Conservation (phyloP, 1,140 invertebrate species). For the Bombus soroeensis region DNA sequence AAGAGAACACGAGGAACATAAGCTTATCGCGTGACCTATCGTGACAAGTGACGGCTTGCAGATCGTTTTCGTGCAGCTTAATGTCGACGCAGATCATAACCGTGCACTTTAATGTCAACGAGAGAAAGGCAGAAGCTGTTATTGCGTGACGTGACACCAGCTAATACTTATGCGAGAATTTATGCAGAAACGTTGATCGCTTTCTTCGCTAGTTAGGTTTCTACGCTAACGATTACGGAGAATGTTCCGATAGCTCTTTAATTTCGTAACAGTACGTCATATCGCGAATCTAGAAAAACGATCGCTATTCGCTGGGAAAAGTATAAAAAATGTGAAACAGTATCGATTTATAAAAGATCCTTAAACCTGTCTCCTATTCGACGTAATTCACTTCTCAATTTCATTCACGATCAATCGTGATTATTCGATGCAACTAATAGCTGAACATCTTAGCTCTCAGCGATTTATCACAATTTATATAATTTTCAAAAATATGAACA, state of each 20-base stretch:
- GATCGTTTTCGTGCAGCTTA: conserved; percentile 24
- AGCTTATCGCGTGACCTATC: neutral
- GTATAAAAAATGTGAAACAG: neutral
- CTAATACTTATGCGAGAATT: conserved; percentile 37
- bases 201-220: too few species aligned
- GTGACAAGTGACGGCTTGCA: neutral
- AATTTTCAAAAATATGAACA: neutral
- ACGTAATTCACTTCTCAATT: neutral
- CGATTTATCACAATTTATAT: neutral
- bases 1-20: neutral
- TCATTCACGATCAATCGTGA: too few species aligned
- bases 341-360: neutral
- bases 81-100: conserved; percentile 49
- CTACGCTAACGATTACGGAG: neutral
- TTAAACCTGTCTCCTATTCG: neutral
- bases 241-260: conserved; percentile 7
- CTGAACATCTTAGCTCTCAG: neutral
- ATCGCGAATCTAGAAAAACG: neutral
- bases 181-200: conserved; percentile 28
- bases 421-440: too few species aligned
- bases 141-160: conserved; percentile 27
- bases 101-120: conserved; percentile 55
- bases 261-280: neutral
- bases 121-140: conserved; percentile 47
- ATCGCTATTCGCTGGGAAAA: too few species aligned